A percentile compares a stretch with the other conserved stretches of the same genome.
Conservation (phyloP, 2,113 vertebrate species). For the Peromyscus maniculatus region DNA sequence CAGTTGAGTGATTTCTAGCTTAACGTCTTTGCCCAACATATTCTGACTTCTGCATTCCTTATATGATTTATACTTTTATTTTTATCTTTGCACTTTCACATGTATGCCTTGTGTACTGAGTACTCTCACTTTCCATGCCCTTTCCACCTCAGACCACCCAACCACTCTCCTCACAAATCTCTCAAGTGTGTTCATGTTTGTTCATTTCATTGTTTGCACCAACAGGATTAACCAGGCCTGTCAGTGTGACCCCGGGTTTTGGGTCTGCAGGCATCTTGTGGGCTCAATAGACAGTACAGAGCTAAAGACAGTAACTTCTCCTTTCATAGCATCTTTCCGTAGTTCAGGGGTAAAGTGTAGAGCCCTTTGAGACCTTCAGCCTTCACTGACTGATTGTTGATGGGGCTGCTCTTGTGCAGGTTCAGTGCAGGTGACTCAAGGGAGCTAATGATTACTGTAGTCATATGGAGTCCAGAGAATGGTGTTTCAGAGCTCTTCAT, state of each 20-base stretch:
- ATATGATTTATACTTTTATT: background rate
- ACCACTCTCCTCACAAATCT: background rate
- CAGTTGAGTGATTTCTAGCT: background rate
- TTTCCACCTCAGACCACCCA: background rate
- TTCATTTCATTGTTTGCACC: background rate
- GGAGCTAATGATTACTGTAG: background rate
- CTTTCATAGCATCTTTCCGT: no score
- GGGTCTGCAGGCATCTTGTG: background rate
- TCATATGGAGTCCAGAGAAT: background rate
- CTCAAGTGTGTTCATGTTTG: background rate
- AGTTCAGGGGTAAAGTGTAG: background rate
- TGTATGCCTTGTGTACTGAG: background rate
- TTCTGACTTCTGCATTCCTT: background rate
- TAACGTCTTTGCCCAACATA: background rate
- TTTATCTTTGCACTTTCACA: background rate
- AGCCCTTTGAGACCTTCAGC: background rate
- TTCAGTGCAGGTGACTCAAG: background rate
- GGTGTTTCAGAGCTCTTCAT: background rate
- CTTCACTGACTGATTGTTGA: no score
- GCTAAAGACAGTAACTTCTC: background rate
- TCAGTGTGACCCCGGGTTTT: background rate
- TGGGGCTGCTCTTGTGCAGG: background rate
- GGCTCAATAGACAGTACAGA: background rate
- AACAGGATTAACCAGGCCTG: background rate
- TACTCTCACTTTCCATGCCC: background rate